Evolutionary conservation across 1,140 invertebrate species (phyloP).

Genomic region (Manduca sexta): DNA sequence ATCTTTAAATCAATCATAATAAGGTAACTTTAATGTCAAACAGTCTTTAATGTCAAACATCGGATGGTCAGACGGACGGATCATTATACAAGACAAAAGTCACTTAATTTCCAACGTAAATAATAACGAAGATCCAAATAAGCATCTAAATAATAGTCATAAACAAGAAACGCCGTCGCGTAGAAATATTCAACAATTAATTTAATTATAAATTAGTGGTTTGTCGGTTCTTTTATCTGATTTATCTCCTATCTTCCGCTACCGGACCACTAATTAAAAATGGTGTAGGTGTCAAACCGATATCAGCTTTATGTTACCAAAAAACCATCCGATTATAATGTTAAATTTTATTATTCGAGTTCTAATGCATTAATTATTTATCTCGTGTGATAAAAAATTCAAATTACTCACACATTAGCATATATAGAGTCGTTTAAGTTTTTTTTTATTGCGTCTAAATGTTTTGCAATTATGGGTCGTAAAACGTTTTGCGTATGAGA

Average conservation of each 20-base stretch:
- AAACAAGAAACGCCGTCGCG: too few relatives aligned
- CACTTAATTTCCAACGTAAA: too few relatives aligned
- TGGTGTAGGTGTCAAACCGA: conserved; percentile 1
- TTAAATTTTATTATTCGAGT: conserved; percentile 15
- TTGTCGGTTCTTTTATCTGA: neutral
- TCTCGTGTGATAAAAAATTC: conserved; percentile 4
- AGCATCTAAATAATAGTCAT: too few relatives aligned
- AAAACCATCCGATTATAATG: conserved; percentile 6
- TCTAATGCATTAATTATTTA: too few relatives aligned
- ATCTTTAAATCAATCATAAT: too few relatives aligned
- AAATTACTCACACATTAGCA: conserved; percentile 12
- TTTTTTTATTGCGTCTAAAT: conserved; percentile 7
- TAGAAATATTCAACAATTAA: too few relatives aligned
- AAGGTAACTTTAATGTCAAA: too few relatives aligned
- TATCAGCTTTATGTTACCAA: neutral
- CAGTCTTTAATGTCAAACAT: too few relatives aligned
- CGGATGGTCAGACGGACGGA: too few relatives aligned
- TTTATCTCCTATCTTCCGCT: conserved; percentile 1
- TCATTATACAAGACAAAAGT: too few relatives aligned
- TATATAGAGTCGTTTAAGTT: conserved; percentile 15
- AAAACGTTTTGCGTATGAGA: conserved; percentile 7
- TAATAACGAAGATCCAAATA: too few relatives aligned
- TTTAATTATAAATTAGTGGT: too few relatives aligned
- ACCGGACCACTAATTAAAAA: conserved; percentile 1
- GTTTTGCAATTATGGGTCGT: conserved; percentile 11